phyloP scores from a whole-genome alignment of 1,140 invertebrate genomes.

The Reticulitermes speratus region DNA sequence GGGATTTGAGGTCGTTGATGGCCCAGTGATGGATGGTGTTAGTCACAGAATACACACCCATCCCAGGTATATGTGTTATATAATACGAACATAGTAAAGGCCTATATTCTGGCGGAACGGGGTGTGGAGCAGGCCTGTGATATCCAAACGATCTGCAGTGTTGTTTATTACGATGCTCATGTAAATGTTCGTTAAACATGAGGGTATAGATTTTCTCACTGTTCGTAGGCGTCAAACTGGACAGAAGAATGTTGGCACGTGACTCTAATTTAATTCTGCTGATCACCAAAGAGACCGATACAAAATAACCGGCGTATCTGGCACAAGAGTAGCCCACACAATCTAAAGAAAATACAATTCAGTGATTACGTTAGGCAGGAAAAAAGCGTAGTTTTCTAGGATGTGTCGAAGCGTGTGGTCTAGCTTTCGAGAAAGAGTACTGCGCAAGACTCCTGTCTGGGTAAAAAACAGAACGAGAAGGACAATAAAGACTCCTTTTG shows the following conservation, averaged over 20 bases:
- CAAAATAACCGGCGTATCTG: too few relatives aligned
- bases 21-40: constrained; percentile 13
- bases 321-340: too few relatives aligned
- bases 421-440: too few relatives aligned
- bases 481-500: too few relatives aligned
- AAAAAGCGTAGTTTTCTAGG: too few relatives aligned
- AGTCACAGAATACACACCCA: neutral
- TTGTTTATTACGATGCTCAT: neutral
- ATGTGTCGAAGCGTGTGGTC: too few relatives aligned
- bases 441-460: too few relatives aligned
- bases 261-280: neutral
- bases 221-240: neutral
- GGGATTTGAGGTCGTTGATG: constrained; percentile 12
- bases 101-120: neutral
- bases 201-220: neutral
- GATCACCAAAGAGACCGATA: neutral
- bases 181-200: neutral
- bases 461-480: too few relatives aligned
- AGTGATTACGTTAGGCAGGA: too few relatives aligned
- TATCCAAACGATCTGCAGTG: neutral
- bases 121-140: neutral
- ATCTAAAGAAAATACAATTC: too few relatives aligned
- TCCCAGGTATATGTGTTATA: neutral
- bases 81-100: neutral
- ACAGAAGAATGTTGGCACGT: neutral